phyloP scores from a whole-genome alignment of 2,888 invertebrate genomes.

The Drosophila algonquin region DNA sequence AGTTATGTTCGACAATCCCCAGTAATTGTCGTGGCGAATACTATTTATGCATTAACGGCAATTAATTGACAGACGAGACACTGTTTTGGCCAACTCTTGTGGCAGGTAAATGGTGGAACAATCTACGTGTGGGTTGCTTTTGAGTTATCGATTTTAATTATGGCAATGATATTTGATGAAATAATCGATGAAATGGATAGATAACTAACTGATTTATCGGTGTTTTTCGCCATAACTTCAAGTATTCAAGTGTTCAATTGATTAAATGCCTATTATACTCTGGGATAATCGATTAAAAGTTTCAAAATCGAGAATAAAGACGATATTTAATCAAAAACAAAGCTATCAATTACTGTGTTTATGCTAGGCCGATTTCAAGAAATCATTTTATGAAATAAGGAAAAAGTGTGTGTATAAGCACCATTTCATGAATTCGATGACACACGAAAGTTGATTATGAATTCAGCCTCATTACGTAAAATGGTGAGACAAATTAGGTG shows the following conservation, averaged over 20 bases:
- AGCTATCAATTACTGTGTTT: no score
- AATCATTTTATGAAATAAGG: no score
- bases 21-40: constrained; percentile 15
- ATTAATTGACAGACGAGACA: constrained; percentile 2
- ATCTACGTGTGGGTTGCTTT: background rate
- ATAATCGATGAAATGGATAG: background rate
- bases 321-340: background rate
- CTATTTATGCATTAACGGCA: background rate
- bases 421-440: no score
- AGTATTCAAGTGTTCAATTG: no score
- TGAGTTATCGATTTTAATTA: background rate
- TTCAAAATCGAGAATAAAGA: no score
- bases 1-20: constrained; percentile 24
- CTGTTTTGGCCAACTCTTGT: background rate
- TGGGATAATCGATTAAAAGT: background rate
- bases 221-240: background rate
- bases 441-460: no score
- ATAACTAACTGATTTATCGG: background rate
- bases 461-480: no score
- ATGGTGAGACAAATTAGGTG: no score
- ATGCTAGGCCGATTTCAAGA: no score
- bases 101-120: background rate
- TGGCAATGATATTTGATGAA: background rate
- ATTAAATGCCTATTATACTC: background rate
- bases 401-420: no score